These are phyloP conservation scores for Trachelus iudaicus DNA, from an alignment of 2,888 invertebrate species.

Conservation along the genomic window DNA sequence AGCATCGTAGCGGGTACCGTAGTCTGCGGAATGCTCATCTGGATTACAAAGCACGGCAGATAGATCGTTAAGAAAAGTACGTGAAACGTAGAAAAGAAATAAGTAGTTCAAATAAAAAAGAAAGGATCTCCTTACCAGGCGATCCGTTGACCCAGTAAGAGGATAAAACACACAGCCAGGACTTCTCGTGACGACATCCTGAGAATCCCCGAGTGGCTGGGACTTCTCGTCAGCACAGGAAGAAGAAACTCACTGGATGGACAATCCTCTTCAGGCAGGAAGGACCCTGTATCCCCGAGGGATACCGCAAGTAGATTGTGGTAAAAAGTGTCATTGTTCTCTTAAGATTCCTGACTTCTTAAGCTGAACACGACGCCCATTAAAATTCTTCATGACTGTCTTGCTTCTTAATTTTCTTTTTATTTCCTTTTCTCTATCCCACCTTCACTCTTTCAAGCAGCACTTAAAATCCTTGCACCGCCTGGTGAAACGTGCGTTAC, in stretches of 20 bases:
- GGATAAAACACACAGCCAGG: slow-evolving; percentile 43
- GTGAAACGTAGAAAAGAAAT: neutral
- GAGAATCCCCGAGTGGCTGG: slow-evolving; percentile 19
- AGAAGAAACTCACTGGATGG: neutral
- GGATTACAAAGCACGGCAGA: neutral
- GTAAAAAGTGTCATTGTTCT: neutral
- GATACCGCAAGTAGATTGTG: neutral
- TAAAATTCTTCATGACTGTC: neutral
- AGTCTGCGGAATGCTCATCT: neutral
- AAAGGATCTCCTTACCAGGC: slow-evolving; percentile 47
- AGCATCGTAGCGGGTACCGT: neutral
- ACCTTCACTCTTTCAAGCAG: neutral
- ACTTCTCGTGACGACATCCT: slow-evolving; percentile 49
- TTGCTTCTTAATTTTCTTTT: neutral
- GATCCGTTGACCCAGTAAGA: slow-evolving; percentile 46
- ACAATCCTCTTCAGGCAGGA: neutral
- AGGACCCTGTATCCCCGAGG: neutral
- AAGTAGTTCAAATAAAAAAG: neutral
- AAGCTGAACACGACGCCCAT: neutral
- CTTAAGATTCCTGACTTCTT: neutral
- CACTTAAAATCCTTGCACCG: neutral
- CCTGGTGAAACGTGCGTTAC: neutral
- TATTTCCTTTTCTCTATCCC: neutral
- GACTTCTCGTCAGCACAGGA: neutral
- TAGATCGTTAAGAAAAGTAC: neutral